Base-by-base conservation (phyloP, 2,113 vertebrate species). In the Corythoichthys intestinalis region DNA sequence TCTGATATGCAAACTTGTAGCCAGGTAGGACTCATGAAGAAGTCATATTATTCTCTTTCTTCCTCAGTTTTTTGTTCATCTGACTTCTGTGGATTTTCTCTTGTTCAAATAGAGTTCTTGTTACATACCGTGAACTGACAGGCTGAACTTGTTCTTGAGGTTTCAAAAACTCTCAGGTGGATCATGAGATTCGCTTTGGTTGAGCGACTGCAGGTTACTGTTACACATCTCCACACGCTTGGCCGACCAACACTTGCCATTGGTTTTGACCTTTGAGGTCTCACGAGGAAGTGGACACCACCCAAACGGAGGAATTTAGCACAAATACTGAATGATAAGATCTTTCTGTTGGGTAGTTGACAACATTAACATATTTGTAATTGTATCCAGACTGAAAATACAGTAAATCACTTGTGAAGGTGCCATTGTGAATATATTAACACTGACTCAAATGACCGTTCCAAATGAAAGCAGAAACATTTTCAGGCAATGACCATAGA, bases 91-190 rank as follows among this genome's bases (percentile, higher is more conserved):
- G 73, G 76, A 73, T 70, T 79, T 75, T 74, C 73, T 78, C 72
- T 64, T 15, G 80, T 61, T 79, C 75, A 79, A 66, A 71, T 15
- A 4, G 70, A 46, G 79, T 73, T 69, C 66, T 73, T 5, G 66
- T 71, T 70, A 58, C 34, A 4, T 58, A 79, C 81, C 76, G 75
- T 79, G 38, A 67, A 70, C 73, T 80, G 86, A 89, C 87, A 86
- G 80, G 67, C 81, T 84, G 82, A 87, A 88, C 89, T 87, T 85
- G 82, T 88, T 86, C 80, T 83, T 53, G 65, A 77, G 82, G 81
- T 80, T 85, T 81, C 70, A 73, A 78, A 37, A 80, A 77, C 74
- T 68, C 85, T 80, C 83, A 67, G 76, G 83, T 80, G 84, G 75
- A 73, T 73, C 53, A 69, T 20, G 57, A 62, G 83, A 85, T 85